phyloP scores from a whole-genome alignment of 2,113 vertebrate species.

The Columba livia region DNA sequence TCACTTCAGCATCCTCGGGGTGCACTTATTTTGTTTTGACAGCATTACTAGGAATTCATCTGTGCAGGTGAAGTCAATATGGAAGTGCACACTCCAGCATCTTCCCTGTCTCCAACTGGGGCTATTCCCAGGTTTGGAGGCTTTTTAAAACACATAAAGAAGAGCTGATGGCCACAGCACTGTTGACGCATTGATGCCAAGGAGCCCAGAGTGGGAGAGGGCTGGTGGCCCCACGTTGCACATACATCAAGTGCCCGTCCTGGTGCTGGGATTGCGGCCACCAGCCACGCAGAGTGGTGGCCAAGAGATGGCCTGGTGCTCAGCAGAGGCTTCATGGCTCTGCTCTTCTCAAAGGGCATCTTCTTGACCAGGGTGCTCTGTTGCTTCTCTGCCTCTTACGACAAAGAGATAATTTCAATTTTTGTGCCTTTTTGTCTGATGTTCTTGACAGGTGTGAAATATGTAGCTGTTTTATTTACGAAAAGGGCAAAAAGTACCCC shows the following conservation, averaged over 20 bases:
- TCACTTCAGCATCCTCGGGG: fast-evolving
- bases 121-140: neutral
- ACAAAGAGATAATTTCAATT: neutral
- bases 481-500: neutral
- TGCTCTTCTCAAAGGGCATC: neutral
- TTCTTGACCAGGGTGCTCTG: neutral
- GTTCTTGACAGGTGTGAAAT: neutral
- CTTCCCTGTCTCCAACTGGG: neutral
- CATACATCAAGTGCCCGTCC: fast-evolving
- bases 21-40: neutral
- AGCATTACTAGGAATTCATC: neutral
- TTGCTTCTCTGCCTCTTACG: neutral
- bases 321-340: neutral
- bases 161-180: neutral
- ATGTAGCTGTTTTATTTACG: neutral
- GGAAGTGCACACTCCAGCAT: neutral
- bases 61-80: neutral
- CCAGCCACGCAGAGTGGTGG: fast-evolving
- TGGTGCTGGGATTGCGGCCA: neutral
- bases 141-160: neutral
- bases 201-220: neutral
- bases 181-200: fast-evolving
- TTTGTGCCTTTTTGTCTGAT: neutral
- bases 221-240: neutral
- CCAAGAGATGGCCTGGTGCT: too few relatives aligned